Base-by-base conservation (phyloP, 2,113 vertebrate genomes). In the Cavia porcellus region DNA sequence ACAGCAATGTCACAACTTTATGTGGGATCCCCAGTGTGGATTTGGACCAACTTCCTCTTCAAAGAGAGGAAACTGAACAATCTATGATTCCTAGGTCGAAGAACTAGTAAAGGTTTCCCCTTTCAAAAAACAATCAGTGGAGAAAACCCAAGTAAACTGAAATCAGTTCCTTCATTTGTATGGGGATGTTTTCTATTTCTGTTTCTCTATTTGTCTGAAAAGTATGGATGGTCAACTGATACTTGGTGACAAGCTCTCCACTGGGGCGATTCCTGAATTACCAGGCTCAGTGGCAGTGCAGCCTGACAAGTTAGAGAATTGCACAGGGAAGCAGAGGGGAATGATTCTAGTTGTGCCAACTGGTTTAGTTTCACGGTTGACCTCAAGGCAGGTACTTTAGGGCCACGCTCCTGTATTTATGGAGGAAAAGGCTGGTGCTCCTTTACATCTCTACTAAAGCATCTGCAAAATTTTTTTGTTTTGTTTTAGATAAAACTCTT, bases 41-140 rank as follows among this genome's bases (percentile, higher is more conserved):
- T 72, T 96, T 95, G 47, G 42, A 83, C 35, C 50, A 92, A 57
- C n/a, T 62, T 91, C 38, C 14, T 90, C 61, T 83, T 75, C 9
- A 92, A 92, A 93, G 91, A 88, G 87, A 79, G 80, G 30, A 94
- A 86, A 7, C 20, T 90, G 38, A 86, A 57, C 88, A 83, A 94
- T 85, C 25, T 91, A 57, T 5, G 90, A 4, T 89, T 86, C 5
- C 45, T 80, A 89, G 61, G 3, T 68, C 38, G 70, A 70, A 86
- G 85, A 90, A 93, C 59, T 80, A 85, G 72, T 4, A 72, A n/a
- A 89, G 75, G n/a, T 62, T 19, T 15, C 32, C 32, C 28, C 2
- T 62, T 50, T 3, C 80, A 50, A 72, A 19, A 89, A 32, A 32
- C 17, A 66, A 55, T 57, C 12, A 66, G 66, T 28, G 28, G 80